Conservation (phyloP, 2,797 vertebrate genomes). For the Cirrhinus molitorella region DNA sequence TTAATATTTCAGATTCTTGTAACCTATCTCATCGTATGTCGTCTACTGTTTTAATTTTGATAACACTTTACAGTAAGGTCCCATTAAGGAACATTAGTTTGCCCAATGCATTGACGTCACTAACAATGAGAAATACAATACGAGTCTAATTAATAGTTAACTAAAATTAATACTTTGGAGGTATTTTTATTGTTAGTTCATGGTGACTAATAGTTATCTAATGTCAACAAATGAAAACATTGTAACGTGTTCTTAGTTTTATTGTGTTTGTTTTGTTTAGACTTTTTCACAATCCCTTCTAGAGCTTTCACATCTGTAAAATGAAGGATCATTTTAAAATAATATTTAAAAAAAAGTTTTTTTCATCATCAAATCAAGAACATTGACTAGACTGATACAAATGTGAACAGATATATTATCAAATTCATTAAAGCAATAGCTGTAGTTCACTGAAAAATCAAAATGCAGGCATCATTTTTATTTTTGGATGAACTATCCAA, state of each 20-base stretch:
- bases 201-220: background rate
- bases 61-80: background rate
- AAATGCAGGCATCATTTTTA: background rate
- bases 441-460: background rate
- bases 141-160: background rate
- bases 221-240: background rate
- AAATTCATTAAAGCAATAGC: background rate
- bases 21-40: background rate
- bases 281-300: background rate
- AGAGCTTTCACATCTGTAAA: background rate
- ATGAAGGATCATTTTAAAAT: too few species aligned
- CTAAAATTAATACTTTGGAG: background rate
- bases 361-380: too few species aligned
- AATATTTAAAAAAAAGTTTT: too few species aligned
- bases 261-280: background rate
- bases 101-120: background rate
- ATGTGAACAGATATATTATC: background rate
- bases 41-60: background rate
- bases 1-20: background rate
- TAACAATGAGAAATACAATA: background rate
- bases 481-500: background rate
- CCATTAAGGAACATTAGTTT: background rate
- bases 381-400: background rate
- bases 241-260: background rate
- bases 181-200: background rate